phyloP scores from a whole-genome alignment of 2,797 vertebrate species.

The Falco novaeseelandiae region DNA sequence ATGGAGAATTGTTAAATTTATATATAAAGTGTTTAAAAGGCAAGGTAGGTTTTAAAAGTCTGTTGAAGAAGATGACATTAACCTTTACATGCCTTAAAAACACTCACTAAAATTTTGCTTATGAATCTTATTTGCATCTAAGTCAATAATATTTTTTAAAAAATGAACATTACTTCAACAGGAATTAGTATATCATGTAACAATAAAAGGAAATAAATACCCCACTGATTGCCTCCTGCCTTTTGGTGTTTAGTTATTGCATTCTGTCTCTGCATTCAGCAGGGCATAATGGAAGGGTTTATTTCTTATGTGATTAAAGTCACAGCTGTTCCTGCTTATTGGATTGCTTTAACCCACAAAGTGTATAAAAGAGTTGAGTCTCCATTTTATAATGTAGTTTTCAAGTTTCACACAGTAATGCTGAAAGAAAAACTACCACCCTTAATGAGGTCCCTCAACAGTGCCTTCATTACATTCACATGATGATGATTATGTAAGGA shows the following conservation, averaged over 20 bases:
- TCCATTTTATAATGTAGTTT: conserved; percentile 2
- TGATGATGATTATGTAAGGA: conserved; percentile 4
- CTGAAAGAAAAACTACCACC: conserved; percentile 19
- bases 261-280: conserved; percentile 54
- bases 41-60: not conserved
- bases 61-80: not conserved
- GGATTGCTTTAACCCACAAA: conserved; percentile 43
- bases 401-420: not conserved
- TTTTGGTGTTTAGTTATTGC: conserved; percentile 52
- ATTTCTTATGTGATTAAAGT: conserved; percentile 71
- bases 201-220: conserved; percentile 64
- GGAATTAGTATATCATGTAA: conserved; percentile 32
- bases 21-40: not conserved
- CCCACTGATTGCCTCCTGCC: conserved; percentile 57
- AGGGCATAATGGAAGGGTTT: conserved; percentile 62
- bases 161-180: conserved; percentile 8
- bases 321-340: conserved; percentile 66
- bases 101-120: conserved; percentile 32
- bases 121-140: conserved; percentile 9
- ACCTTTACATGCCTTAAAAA: conserved; percentile 18
- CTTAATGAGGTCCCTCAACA: conserved; percentile 9
- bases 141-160: not conserved
- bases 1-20: not conserved
- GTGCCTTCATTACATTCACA: not conserved
- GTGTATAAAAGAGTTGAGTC: not conserved